Evolutionary conservation across 2,888 invertebrate genomes (phyloP), one percentile per base, ranked within the genome.

Genomic region (Catonia carolina): DNA sequence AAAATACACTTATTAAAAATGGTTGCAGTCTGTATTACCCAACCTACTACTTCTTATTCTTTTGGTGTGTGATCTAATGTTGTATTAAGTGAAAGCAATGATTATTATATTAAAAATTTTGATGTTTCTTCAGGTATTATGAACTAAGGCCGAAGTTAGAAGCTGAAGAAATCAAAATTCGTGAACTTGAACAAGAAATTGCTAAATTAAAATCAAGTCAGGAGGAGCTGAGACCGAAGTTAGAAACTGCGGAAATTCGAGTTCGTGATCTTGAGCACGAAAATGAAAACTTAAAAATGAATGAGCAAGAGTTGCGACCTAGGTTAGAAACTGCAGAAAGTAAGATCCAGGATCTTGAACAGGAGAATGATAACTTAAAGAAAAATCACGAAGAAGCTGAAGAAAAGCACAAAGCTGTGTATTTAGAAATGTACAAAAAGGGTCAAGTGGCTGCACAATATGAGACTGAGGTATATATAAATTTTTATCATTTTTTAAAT

Each of bases 361-460:
- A 61, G 39, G 65, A 66, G 57, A 66, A 64, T 55, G 60, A 56
- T 41, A 61, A 58, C 35, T 60, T 56, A 48, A 56, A 60, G 23
- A 51, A 55, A 52, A 57, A 54, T 37, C 59, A 58, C 45, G 49
- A 56, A 18, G 58, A 58, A 42, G 56, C 58, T 61, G 87, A 88
- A 65, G 80, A 78, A 64, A 80, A 82, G 63, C 85, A 88, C 67
- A 84, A 84, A 67, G 79, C 86, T 67, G 80, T 84, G 75, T 89
- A 89, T 73, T 76, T 89, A 69, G 83, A 89, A 72, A 86, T 89
- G 86, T 88, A 86, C 73, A 82, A 84, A 67, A 86, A 89, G 74
- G 88, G 87, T 27, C 83, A 86, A 67, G 85, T 87, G 69, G 85
- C 87, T n/a, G 87, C 86, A 51, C 81, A 27, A 17, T 31, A 39